These are phyloP conservation scores for Drosophila aff. DNA, from an alignment of 1,140 invertebrate genomes.

Conservation along the genomic window DNA sequence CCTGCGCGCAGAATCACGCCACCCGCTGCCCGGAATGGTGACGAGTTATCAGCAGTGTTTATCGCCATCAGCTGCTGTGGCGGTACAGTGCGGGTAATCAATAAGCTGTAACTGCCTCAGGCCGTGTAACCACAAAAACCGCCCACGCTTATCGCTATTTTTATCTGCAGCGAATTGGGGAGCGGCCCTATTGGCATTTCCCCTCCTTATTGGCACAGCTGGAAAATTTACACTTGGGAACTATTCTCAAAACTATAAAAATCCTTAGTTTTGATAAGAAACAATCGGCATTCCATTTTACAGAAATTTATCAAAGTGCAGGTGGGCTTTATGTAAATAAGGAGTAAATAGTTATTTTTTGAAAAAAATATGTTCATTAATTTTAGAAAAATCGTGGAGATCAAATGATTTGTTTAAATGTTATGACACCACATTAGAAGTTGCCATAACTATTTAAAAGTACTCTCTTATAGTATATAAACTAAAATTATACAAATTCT, in stretches of 20 bases:
- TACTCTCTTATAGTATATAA: too few species aligned
- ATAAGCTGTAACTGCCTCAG: constrained; percentile 27
- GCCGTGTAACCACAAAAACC: constrained; percentile 11
- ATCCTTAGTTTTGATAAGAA: too few species aligned
- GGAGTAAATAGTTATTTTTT: background rate
- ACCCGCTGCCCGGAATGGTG: constrained; percentile 20
- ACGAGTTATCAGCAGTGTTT: constrained; percentile 30
- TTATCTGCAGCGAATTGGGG: constrained; percentile 27
- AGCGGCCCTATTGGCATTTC: constrained; percentile 1
- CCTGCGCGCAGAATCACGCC: constrained; percentile 45
- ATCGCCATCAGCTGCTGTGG: constrained; percentile 42
- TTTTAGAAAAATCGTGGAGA: background rate
- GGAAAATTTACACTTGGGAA: constrained; percentile 18
- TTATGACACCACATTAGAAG: background rate
- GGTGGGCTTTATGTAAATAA: background rate
- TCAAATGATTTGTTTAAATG: background rate
- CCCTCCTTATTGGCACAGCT: constrained; percentile 2
- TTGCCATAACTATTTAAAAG: too few species aligned
- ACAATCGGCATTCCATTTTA: background rate
- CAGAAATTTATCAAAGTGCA: background rate
- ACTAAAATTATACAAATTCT: too few species aligned
- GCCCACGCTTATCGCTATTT: constrained; percentile 33
- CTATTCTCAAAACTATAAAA: background rate
- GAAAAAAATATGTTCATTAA: background rate
- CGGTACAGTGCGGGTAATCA: constrained; percentile 39